Conservation (phyloP, 1,140 invertebrate genomes). For the Trissolcus basalis region DNA sequence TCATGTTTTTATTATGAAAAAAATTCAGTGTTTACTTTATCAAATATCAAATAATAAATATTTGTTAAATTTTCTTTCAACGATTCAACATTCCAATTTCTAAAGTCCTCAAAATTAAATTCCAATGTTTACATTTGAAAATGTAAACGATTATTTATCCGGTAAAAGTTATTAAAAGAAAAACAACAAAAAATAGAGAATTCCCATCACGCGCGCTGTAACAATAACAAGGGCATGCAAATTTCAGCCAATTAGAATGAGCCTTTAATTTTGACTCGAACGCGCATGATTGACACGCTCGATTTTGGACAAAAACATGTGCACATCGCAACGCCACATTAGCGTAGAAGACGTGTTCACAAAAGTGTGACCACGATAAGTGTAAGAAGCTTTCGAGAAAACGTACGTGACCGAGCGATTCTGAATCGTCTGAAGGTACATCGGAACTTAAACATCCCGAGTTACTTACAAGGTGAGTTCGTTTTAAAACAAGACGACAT, state of each 20-base stretch:
- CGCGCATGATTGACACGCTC: slow-evolving; percentile 28
- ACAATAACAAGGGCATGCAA: neutral
- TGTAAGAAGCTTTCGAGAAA: slow-evolving; percentile 31
- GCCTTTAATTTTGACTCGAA: slow-evolving; percentile 20
- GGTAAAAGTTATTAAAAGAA: too few relatives aligned
- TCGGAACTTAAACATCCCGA: slow-evolving; percentile 28
- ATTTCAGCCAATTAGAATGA: slow-evolving; percentile 28
- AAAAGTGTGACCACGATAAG: slow-evolving; percentile 34
- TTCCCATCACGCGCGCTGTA: neutral
- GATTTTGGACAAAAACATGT: slow-evolving; percentile 26
- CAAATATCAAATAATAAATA: too few relatives aligned
- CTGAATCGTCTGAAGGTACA: slow-evolving; percentile 33
- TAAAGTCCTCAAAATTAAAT: too few relatives aligned
- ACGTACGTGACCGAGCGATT: slow-evolving; percentile 25
- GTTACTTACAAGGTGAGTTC: neutral
- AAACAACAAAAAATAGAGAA: too few relatives aligned
- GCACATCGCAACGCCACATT: slow-evolving; percentile 10
- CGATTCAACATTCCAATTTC: too few relatives aligned
- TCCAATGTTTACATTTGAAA: too few relatives aligned
- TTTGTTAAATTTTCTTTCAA: too few relatives aligned
- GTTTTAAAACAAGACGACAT: slow-evolving; percentile 21
- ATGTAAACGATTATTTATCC: too few relatives aligned
- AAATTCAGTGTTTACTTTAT: too few relatives aligned
- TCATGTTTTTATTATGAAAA: too few relatives aligned
- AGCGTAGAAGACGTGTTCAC: slow-evolving; percentile 11